A percentile compares a stretch with the other conserved stretches of the same genome.
These are phyloP conservation scores for Pogonomyrmex californicus DNA, from an alignment of 1,140 invertebrate genomes.

Conservation along the genomic window DNA sequence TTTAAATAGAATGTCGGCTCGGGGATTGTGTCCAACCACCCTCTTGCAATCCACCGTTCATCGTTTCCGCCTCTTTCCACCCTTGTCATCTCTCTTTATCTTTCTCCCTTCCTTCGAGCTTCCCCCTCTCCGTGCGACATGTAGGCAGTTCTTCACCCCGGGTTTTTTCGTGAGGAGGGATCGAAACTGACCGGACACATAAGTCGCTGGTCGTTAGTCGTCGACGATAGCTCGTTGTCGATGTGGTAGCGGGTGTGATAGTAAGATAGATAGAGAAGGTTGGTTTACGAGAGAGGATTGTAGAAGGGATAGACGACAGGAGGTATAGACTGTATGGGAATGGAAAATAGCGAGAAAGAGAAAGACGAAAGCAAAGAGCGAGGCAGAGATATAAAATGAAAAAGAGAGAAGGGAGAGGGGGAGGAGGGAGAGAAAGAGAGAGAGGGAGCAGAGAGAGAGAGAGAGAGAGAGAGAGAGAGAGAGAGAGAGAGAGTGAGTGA, in stretches of 20 bases:
- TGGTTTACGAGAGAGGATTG: not conserved
- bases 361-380: conserved; percentile 3
- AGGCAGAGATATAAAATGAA: too few species aligned
- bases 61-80: conserved; percentile 42
- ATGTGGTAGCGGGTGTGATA: conserved; percentile 34
- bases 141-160: conserved; percentile 54
- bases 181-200: conserved; percentile 74
- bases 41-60: conserved; percentile 32
- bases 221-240: conserved; percentile 60
- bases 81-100: conserved; percentile 62
- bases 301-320: not conserved
- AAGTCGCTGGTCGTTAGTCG: conserved; percentile 77
- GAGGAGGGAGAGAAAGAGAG: too few species aligned
- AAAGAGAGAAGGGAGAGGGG: too few species aligned
- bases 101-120: not conserved
- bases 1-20: conserved; percentile 85
- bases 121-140: conserved; percentile 35
- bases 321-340: not conserved
- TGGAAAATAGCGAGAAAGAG: conserved; percentile 43
- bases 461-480: not conserved
- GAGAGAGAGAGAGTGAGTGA: not conserved
- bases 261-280: not conserved
- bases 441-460: not conserved
- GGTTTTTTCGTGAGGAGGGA: conserved; percentile 21
- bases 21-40: conserved; percentile 78